A percentile compares a stretch with the other conserved stretches of the same genome.
Evolutionary conservation across 2,113 vertebrate species (phyloP).

Genomic region (Phaethon lepturus): DNA sequence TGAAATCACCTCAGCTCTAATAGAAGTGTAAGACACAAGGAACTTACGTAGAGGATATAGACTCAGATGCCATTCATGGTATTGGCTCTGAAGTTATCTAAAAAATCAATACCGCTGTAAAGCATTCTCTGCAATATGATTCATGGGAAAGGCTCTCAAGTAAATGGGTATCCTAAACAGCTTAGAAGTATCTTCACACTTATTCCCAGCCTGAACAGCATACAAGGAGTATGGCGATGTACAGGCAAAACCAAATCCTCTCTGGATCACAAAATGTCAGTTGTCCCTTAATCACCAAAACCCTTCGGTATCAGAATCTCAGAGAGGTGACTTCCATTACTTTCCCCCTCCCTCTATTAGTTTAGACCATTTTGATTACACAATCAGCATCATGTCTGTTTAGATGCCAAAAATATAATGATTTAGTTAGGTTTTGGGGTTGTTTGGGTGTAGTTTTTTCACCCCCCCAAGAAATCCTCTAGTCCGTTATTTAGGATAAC

Average conservation of each 20-base stretch:
- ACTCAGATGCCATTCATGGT: not conserved
- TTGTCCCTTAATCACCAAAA: not conserved
- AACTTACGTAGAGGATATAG: not conserved
- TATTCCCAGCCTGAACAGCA: not conserved
- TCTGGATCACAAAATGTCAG: not conserved
- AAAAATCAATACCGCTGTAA: not conserved
- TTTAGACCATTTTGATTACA: not conserved
- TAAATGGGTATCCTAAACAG: not conserved
- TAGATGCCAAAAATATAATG: not conserved
- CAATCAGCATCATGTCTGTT: not conserved
- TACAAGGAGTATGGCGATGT: not conserved
- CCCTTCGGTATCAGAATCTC: not conserved
- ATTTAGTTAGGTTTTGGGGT: not conserved
- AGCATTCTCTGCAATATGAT: not conserved
- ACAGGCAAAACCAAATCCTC: not conserved
- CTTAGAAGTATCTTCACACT: not conserved
- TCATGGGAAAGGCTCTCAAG: not conserved
- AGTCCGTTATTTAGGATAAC: not conserved
- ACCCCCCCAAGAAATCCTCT: not conserved
- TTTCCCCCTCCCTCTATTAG: not conserved
- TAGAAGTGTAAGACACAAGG: not conserved
- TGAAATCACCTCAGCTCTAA: not conserved
- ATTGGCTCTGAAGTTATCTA: not conserved
- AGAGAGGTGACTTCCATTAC: not conserved
- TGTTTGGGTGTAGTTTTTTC: not conserved